phyloP scores from a whole-genome alignment of 1,140 invertebrate species.

The Lethrus apterus region DNA sequence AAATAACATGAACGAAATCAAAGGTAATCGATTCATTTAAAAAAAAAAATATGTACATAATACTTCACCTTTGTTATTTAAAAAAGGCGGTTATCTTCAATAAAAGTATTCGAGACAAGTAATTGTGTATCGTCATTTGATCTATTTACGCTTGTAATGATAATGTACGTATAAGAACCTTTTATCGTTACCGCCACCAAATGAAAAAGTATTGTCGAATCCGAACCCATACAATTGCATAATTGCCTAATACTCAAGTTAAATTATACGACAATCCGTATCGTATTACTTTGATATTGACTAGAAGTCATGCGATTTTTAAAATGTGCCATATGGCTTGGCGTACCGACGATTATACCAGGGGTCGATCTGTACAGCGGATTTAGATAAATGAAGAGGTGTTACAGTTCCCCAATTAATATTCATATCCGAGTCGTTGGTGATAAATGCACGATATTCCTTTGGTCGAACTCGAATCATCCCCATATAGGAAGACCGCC shows the following conservation, averaged over 20 bases:
- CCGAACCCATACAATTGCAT: neutral
- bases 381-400: constrained; percentile 23
- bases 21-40: too few species aligned
- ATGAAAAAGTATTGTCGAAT: too few species aligned
- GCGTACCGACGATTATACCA: constrained; percentile 9
- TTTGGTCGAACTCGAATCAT: constrained; percentile 17
- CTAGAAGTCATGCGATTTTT: neutral
- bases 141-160: too few species aligned
- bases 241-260: too few species aligned
- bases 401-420: constrained; percentile 9
- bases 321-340: constrained; percentile 18
- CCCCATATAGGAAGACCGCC: constrained; percentile 21
- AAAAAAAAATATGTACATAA: too few species aligned
- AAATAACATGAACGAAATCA: too few species aligned
- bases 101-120: too few species aligned
- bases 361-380: constrained; percentile 14
- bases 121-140: too few species aligned
- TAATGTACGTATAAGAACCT: too few species aligned
- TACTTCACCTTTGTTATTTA: too few species aligned
- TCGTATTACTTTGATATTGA: neutral
- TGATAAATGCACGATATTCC: neutral
- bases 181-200: too few species aligned
- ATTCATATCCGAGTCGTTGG: neutral
- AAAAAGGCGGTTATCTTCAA: too few species aligned
- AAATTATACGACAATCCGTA: neutral